Base-by-base conservation (phyloP, 2,797 vertebrate species). In the Echiichthys vipera region DNA sequence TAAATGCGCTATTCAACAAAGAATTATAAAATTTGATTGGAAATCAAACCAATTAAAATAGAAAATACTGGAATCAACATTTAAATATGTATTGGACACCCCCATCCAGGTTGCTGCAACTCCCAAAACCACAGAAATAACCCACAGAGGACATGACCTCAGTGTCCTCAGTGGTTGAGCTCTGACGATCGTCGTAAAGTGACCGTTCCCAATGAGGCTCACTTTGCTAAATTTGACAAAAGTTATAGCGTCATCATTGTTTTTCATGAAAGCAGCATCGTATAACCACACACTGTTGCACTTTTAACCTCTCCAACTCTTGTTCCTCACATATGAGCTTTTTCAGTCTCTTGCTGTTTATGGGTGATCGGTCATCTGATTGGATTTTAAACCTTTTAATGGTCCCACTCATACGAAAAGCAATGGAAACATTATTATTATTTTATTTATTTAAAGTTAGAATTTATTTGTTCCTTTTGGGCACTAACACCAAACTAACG, bases 301-400 rank as follows among this genome's bases (percentile, higher is more conserved):
- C 63, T 67, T 79, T 73, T 58, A 24, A 75, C 75, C 63, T 17
- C 3, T 55, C n/a, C n/a, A n/a, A n/a, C n/a, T n/a, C n/a, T n/a
- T n/a, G n/a, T n/a, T n/a, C n/a, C n/a, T n/a, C n/a, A n/a, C n/a
- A 36, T 7, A 32, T 18, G 36, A 54, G 6, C 14, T 37, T 30
- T 43, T 15, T 57, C 14, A 40, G 8, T 29, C 40, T 59, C 2
- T 30, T 24, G n/a, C 65, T 32, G 24, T 59, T 24, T 10, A 9
- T 30, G 37, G 3, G 18, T 62, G 29, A 53, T n/a, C 36, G 2
- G 2, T 71, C 6, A 32, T 25, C 17, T 45, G 22, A 25, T 1
- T 58, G 8, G 2, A 29, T 29, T 0, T 63, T 6, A 1, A 0
- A 55, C 0, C 0, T 27, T 27, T 22, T 32, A 34, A 24, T 49